Evolutionary conservation across 35 echinoderm and acorn worm species (phyloP), one percentile per base, ranked within the genome.

Genomic region (Hemicentrotus pulcherrimus): DNA sequence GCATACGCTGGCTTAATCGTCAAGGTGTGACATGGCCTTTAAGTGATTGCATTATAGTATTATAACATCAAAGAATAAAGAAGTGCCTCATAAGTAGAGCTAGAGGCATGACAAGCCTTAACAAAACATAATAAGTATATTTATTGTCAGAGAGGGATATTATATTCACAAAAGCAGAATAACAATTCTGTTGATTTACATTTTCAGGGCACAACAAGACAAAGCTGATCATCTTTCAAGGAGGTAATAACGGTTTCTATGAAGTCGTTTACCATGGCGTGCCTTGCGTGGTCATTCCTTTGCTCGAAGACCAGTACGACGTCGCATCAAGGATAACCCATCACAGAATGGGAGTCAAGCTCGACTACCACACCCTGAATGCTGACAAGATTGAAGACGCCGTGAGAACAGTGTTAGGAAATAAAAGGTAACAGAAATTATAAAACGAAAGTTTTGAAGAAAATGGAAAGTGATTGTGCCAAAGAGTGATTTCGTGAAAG

Each of bases 181-280:
- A 41, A 41, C 35, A 41, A 1, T 41, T 41, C 0, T 41, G 35
- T 41, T 3, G 35, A 41, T 41, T 41, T 41, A 41, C 35, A 41
- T 41, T 85, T 87, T 12, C 85, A 97, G 96, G 91, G n/a, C 96
- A 97, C 61, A 86, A 95, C 45, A 95, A 95, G 28, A 97, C 96
- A 14, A 86, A 95, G 31, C 46, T 97, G 24, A 50, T 97, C 22
- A 91, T 97, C 30, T 95, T 89, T 46, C 96, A 97, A 18, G 95
- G 94, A 31, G 96, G 96, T 9, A 97, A 95, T 31, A 97, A 95
- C 32, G 94, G 96, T 61, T 46, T 97, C 22, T 95, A 97, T 46
- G 96, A 97, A 55, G 89, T 88, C 10, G 85, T 95, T 24, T 95
- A 97, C 52, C 96, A 97, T 52, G 96, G 58, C 9, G 94, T 97